Evolutionary conservation across 2,113 vertebrate species (phyloP), one percentile per base, ranked within the genome.

Genomic region (Setophaga petechia): DNA sequence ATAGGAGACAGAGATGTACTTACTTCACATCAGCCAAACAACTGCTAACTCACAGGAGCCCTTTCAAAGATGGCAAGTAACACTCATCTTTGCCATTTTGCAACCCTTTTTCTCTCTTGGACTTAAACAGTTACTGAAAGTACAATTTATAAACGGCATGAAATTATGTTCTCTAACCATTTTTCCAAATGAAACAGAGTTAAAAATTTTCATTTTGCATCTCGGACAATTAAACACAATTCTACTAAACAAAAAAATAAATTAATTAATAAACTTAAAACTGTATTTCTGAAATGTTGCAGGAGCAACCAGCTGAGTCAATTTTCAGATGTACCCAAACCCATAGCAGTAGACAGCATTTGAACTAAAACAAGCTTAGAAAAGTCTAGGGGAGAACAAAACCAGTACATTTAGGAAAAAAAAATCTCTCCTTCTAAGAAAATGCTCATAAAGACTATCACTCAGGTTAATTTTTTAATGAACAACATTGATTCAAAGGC

Each of bases 261-360:
- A 51, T 18, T 12, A 41, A 41, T 7, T 54, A 33, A 62, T 19
- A 62, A 39, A 21, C 7, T 57, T 24, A 10, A n/a, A 75, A 21
- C 7, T n/a, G 17, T 25, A 20, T 20, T 82, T 67, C 54, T 49
- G 52, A 75, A 87, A 30, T 9, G 8, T 4, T 46, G 8, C 37
- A 63, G 35, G 5, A 80, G n/a, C 15, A 65, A 21, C 7, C 25
- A 83, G 5, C 6, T 28, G 2, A 82, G 19, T 21, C 39, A 54
- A 59, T 11, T 14, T 24, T 58, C 52, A 75, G 5, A 63, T 8
- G 10, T 5, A 28, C 15, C 8, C 10, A 59, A 74, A 84, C 31
- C 5, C 2, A 4, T 0, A 35, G 31, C 23, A 31, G 0, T 27
- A 82, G 47, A 27, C 0, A 86, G 12, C 13, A 62, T 4, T 2